Base-by-base conservation (phyloP, 2,888 invertebrate species). In the Drosophila barbarae region DNA sequence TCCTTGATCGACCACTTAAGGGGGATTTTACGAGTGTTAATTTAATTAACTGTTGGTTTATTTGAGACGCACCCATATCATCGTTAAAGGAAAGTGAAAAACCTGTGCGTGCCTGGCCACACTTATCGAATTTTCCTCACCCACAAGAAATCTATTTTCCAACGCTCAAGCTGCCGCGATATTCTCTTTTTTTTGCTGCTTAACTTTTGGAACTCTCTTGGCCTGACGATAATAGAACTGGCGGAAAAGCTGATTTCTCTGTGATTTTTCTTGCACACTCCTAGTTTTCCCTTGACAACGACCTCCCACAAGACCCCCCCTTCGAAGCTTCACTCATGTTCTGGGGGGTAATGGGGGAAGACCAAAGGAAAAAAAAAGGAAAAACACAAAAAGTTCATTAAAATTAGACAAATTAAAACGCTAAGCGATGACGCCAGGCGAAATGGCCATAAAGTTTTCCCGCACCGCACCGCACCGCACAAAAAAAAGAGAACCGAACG, bases 381-480 rank as follows among this genome's bases (percentile, higher is more conserved):
- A 18, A 59, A 38, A 59, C 60, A 60, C 59, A 72, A 71, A 78
- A 63, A 32, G 63, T 72, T 71, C 79, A 84, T 84, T 84, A 71
- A 85, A 81, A 60, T 85, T 77, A 85, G 79, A 81, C 69, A 78
- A 59, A 74, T 67, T 78, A 64, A 65, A 81, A 66, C 69, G 56
- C 50, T 35, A 34, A 70, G 44, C 71, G 57, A 70, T 71, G 70
- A 71, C 71, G 69, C 57, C 66, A 68, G 63, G 52, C 67, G 41
- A 69, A 68, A 68, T 65, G 74, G 59, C 77, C 64, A 67, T 58
- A 56, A 65, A 54, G 42, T 51, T 66, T 41, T 58, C 36, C 32
- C 63, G 18, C 32, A 47, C 18, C 46, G 13, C 32, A 47, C 18
- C 46, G 13, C 44, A 46, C 66, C 51, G 39, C 32, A 53, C 49